phyloP scores from a whole-genome alignment of 23 tunicate species.

The Clavelina lepadiformis region DNA sequence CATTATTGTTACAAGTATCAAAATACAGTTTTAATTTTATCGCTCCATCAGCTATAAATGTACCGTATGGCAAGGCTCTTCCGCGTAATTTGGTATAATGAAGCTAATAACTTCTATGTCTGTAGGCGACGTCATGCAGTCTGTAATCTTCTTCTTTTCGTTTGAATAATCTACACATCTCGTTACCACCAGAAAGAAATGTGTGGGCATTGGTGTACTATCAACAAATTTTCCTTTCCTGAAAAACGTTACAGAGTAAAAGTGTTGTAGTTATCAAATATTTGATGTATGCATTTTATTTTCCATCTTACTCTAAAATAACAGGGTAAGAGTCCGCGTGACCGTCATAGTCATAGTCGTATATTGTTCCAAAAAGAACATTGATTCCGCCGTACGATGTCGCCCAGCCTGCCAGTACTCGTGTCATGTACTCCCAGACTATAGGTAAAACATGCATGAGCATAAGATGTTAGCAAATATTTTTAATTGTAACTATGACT shows the following conservation, averaged over 20 bases:
- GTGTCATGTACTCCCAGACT: slow-evolving; percentile 58
- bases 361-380: slow-evolving; percentile 34
- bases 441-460: neutral
- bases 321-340: slow-evolving; percentile 6
- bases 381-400: slow-evolving; percentile 24
- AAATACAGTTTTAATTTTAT: too few relatives aligned
- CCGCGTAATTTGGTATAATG: slow-evolving; percentile 35
- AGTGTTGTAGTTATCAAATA: too few relatives aligned
- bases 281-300: too few relatives aligned
- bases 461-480: too few relatives aligned
- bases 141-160: neutral
- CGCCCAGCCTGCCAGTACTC: slow-evolving; percentile 31
- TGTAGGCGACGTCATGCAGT: slow-evolving; percentile 11
- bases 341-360: slow-evolving; percentile 61
- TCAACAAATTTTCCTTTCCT: neutral
- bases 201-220: slow-evolving; percentile 40
- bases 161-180: slow-evolving; percentile 5
- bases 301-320: neutral
- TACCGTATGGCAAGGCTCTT: slow-evolving; percentile 45
- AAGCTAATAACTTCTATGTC: slow-evolving; percentile 36
- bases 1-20: too few relatives aligned
- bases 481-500: too few relatives aligned
- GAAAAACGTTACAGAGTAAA: neutral
- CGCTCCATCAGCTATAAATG: too few relatives aligned
- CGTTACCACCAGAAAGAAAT: slow-evolving; percentile 24